These are phyloP conservation scores for Cheiracanthium punctorium DNA, from an alignment of 2,888 invertebrate genomes.

Conservation along the genomic window DNA sequence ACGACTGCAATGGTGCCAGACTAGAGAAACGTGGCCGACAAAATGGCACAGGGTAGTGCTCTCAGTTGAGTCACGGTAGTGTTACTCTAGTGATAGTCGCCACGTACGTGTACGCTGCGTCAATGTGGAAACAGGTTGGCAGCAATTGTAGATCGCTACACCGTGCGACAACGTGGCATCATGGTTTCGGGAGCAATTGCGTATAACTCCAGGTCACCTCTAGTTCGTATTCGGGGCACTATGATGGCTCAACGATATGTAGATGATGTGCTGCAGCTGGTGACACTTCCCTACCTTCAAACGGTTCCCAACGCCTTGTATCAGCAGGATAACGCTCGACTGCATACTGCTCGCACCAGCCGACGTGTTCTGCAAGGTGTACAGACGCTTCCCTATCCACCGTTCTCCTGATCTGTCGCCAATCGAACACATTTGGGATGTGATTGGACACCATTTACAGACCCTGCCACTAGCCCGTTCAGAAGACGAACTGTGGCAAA, in stretches of 20 bases:
- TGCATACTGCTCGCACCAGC: constrained; percentile 9
- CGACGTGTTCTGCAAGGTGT: constrained; percentile 18
- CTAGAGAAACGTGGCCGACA: not conserved
- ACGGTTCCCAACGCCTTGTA: not conserved
- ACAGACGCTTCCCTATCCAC: constrained; percentile 10
- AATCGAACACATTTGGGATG: not conserved
- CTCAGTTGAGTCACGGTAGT: not conserved
- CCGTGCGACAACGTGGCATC: not conserved
- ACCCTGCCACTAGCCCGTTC: constrained; percentile 14
- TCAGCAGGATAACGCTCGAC: constrained; percentile 13
- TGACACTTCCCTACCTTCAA: not conserved
- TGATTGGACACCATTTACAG: not conserved
- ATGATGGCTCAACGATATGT: not conserved
- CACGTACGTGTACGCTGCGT: not conserved
- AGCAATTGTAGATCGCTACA: no score
- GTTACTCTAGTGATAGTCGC: not conserved
- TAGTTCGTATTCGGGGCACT: not conserved
- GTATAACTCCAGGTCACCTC: not conserved
- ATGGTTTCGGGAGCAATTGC: not conserved
- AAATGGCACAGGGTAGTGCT: not conserved
- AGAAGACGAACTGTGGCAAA: constrained; percentile 35
- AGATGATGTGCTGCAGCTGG: constrained; percentile 3
- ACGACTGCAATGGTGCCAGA: not conserved
- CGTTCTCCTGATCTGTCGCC: not conserved
- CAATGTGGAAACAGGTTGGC: not conserved